Evolutionary conservation across 1,140 invertebrate species (phyloP).

Genomic region (Eufriesea mexicana): DNA sequence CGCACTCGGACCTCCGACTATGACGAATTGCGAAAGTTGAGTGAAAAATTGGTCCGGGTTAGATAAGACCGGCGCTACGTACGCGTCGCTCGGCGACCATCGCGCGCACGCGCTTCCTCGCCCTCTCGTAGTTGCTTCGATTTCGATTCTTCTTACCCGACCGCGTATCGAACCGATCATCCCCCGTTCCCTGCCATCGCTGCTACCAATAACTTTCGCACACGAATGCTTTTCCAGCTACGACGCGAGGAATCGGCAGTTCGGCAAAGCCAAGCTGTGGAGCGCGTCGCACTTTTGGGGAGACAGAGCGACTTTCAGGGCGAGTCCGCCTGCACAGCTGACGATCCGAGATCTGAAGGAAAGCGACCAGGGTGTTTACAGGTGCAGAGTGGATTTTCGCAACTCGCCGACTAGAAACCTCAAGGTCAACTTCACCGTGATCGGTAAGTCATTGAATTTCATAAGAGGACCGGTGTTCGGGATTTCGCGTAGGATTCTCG

Average conservation of each 20-base stretch:
- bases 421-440: slow-evolving; percentile 93
- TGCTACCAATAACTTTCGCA: no score
- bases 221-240: slow-evolving; percentile 85
- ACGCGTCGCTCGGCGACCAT: not conserved
- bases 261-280: slow-evolving; percentile 89
- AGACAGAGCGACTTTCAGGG: slow-evolving; percentile 88
- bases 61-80: slow-evolving; percentile 41
- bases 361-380: slow-evolving; percentile 91
- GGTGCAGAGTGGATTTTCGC: slow-evolving; percentile 93
- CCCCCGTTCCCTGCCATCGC: not conserved
- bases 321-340: slow-evolving; percentile 87
- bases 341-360: slow-evolving; percentile 88
- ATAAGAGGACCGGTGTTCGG: not conserved
- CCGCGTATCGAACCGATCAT: not conserved
- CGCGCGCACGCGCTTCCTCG: not conserved
- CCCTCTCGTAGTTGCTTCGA: not conserved
- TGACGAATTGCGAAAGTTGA: slow-evolving; percentile 73
- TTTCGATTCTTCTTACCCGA: not conserved
- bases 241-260: slow-evolving; percentile 89
- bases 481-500: not conserved
- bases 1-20: slow-evolving; percentile 37
- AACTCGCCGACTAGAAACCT: slow-evolving; percentile 93
- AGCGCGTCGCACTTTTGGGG: slow-evolving; percentile 91
- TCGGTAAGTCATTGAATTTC: slow-evolving; percentile 85
- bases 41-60: slow-evolving; percentile 68